phyloP scores from a whole-genome alignment of 2,888 invertebrate genomes.

The Sphaeridia pumilis region DNA sequence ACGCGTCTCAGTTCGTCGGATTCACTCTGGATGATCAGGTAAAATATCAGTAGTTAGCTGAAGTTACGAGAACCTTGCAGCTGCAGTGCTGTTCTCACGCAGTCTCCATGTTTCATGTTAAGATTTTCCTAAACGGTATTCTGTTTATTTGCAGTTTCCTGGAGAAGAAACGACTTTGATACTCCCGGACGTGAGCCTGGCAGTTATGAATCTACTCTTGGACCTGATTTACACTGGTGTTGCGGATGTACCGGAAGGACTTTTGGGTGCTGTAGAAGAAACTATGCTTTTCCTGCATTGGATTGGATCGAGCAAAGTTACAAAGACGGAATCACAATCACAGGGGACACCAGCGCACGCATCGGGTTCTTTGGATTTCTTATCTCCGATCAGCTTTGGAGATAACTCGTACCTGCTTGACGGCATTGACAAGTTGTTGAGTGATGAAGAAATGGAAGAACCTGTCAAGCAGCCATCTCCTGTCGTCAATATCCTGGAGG shows the following conservation, averaged over 20 bases:
- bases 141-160: slow-evolving; percentile 16
- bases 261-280: slow-evolving; percentile 18
- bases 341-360: no score
- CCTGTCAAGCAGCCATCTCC: no score
- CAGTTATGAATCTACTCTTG: slow-evolving; percentile 19
- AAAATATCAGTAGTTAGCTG: neutral
- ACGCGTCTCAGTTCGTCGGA: slow-evolving; percentile 22
- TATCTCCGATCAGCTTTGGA: no score
- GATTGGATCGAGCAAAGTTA: no score
- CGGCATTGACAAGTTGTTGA: no score
- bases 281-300: slow-evolving; percentile 26
- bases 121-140: neutral
- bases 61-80: neutral
- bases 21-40: slow-evolving; percentile 26
- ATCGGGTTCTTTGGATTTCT: no score
- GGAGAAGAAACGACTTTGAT: slow-evolving; percentile 21
- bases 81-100: neutral
- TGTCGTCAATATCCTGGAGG: no score
- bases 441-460: no score
- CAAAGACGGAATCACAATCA: no score
- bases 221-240: slow-evolving; percentile 24
- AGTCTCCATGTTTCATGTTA: neutral
- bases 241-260: slow-evolving; percentile 12
- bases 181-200: slow-evolving; percentile 18
- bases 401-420: no score